These are phyloP conservation scores for Halcyon leucocephala DNA, from an alignment of 2,797 vertebrate species.

Conservation along the genomic window DNA sequence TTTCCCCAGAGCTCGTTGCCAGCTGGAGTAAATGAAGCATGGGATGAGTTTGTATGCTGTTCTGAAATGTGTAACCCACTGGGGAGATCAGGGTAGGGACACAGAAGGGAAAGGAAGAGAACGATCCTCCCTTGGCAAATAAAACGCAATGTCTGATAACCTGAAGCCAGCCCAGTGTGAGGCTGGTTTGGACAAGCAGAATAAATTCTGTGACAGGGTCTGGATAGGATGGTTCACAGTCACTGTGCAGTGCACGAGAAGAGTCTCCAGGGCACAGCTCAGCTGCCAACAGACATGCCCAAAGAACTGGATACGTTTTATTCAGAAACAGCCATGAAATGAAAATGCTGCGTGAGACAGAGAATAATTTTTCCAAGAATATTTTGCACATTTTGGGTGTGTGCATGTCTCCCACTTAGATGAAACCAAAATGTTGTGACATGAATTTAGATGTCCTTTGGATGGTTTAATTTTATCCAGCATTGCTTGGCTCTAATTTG, in stretches of 20 bases:
- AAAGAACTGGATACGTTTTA: not conserved
- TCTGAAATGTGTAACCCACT: not conserved
- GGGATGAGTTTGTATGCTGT: not conserved
- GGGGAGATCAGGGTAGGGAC: not conserved
- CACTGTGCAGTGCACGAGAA: not conserved
- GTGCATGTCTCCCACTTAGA: not conserved
- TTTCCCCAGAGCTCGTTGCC: not conserved
- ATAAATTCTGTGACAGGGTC: not conserved
- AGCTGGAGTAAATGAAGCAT: slow-evolving; percentile 55
- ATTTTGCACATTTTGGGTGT: not conserved
- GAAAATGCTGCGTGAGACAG: not conserved
- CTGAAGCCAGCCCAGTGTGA: not conserved
- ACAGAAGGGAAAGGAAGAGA: not conserved
- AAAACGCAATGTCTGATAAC: not conserved
- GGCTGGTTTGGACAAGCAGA: not conserved
- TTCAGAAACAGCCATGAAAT: not conserved
- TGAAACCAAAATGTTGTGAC: not conserved
- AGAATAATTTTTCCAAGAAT: not conserved
- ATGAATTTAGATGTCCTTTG: not conserved
- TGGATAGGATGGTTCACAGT: not conserved
- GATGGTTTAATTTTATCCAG: not conserved
- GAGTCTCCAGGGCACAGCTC: not conserved
- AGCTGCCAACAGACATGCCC: not conserved
- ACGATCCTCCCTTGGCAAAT: not conserved
- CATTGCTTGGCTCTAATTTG: not conserved